phyloP scores from a whole-genome alignment of 1,140 invertebrate genomes.

The Pseudomyrmex cubaensis region DNA sequence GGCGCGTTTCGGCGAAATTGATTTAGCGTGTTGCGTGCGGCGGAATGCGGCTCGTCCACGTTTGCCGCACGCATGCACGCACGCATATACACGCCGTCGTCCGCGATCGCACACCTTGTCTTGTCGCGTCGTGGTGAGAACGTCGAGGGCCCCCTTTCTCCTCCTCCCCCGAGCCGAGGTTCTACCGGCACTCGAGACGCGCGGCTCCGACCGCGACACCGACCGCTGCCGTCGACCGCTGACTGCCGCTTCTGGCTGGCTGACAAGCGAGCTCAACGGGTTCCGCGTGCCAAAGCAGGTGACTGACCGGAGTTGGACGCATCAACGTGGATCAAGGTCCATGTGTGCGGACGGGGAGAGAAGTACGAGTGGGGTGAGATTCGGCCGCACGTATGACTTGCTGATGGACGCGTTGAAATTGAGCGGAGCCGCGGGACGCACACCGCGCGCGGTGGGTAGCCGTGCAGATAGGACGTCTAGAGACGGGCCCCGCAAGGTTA shows the following conservation, averaged over 20 bases:
- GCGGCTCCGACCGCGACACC: conserved; percentile 42
- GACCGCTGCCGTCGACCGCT: conserved; percentile 25
- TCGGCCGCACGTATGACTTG: conserved; percentile 6
- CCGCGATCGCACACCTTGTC: too few species aligned
- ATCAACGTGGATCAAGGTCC: conserved; percentile 57
- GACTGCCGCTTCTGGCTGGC: conserved; percentile 10
- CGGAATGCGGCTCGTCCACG: background rate
- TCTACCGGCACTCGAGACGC: conserved; percentile 41
- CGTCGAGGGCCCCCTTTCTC: too few species aligned
- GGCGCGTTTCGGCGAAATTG: background rate
- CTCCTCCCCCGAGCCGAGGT: background rate
- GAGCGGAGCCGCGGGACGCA: background rate
- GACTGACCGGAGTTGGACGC: conserved; percentile 56
- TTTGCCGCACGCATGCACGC: background rate
- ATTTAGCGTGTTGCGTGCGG: background rate
- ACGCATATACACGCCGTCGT: background rate
- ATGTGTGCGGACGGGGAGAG: too few species aligned
- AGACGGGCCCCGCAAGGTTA: conserved; percentile 56
- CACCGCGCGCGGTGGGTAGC: background rate
- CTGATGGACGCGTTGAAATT: background rate
- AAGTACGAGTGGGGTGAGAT: too few species aligned
- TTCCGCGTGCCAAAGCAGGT: conserved; percentile 57
- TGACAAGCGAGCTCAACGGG: conserved; percentile 30
- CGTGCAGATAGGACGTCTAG: conserved; percentile 39
- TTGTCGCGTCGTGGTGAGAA: background rate